Base-by-base conservation (phyloP, 2,113 vertebrate species). In the Phaethornis superciliosus region DNA sequence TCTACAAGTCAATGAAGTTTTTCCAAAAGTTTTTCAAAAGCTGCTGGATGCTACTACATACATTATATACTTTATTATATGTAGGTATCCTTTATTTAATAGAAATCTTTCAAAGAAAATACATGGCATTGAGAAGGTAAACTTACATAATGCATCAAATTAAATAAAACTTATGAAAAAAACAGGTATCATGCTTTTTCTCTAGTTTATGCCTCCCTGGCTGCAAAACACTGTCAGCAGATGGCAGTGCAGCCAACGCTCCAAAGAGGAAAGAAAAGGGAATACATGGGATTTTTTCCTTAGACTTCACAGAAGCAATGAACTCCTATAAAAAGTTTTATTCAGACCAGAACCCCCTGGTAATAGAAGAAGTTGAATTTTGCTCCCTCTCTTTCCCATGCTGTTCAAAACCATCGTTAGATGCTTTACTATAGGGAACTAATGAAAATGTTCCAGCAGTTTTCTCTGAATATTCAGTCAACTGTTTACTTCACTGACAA, bases 221-320 rank as follows among this genome's bases (percentile, higher is more conserved):
- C 1, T 63, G 52, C 18, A 30, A 74, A 24, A 37, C 26, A 30
- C n/a, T 46, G 80, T 33, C 96, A 90, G 92, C 85, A 97, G 96
- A 76, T 93, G 97, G 96, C 95, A 95, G 64, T 93, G 74, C 81
- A 93, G 85, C 42, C 85, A 96, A 32, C 51, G 15, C 40, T 30
- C 32, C 9, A 37, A 85, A 64, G 7, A 77, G 58, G 28, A 49
- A 72, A 72, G 51, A 60, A 77, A 85, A 28, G 15, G 68, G 27
- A 44, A 44, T 18, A 16, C 23, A 26, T 17, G 13, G 26, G 49
- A 23, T 58, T 18, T 24, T 19, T 17, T 12, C 5, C 35, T 56
- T 32, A 19, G 10, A 19, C 20, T 64, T 74, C 18, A 42, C 23
- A 77, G 35, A 9, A 56, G 35, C 88, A 80, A 21, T 7, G 52